These are phyloP conservation scores for Disparrhopalites patrizii DNA, from an alignment of 2,888 invertebrate species.

Conservation along the genomic window DNA sequence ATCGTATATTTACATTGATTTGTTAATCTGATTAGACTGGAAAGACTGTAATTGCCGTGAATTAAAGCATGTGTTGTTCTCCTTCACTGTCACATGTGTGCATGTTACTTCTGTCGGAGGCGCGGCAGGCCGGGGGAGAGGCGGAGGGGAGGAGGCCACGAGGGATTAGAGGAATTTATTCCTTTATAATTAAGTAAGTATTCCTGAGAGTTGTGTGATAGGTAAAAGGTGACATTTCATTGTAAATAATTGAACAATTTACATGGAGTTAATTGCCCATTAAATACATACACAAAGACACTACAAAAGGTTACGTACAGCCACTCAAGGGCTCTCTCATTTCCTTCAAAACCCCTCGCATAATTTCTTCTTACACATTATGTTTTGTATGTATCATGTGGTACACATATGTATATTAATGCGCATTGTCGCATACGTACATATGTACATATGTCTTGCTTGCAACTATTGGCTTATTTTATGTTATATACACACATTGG, in stretches of 20 bases:
- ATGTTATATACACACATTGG: no score
- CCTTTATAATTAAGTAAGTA: constrained; percentile 22
- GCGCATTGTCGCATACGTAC: background rate
- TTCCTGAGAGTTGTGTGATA: constrained; percentile 11
- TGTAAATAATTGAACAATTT: constrained; percentile 23
- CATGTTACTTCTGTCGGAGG: no score
- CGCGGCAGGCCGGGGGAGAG: no score
- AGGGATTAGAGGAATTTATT: constrained; percentile 14
- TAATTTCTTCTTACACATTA: background rate
- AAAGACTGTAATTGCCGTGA: constrained; percentile 1
- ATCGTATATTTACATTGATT: constrained; percentile 1
- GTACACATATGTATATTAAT: background rate
- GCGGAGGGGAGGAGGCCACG: background rate
- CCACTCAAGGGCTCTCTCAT: no score
- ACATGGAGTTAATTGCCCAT: constrained; percentile 23
- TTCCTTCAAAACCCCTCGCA: background rate
- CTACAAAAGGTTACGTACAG: background rate
- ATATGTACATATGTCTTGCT: no score
- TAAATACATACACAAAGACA: background rate
- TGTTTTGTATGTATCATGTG: background rate
- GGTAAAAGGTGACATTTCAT: constrained; percentile 14
- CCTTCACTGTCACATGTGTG: constrained; percentile 4
- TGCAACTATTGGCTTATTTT: no score
- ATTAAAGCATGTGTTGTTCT: constrained; percentile 9
- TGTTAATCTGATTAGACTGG: constrained; percentile 1